phyloP scores from a whole-genome alignment of 2,888 invertebrate species.

The Caenorhabditis sp. region DNA sequence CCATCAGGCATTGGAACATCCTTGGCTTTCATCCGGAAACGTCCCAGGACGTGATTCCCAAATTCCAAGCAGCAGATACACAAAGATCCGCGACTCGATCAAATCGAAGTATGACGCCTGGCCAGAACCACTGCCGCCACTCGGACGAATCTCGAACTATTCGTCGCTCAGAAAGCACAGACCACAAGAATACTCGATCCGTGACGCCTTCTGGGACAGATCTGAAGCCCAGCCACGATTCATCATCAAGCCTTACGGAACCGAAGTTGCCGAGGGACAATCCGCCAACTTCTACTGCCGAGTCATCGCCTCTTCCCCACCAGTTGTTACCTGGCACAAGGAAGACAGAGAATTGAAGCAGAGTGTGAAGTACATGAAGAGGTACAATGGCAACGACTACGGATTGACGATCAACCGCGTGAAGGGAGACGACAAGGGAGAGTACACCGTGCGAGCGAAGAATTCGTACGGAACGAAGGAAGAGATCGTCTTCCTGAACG shows the following conservation, averaged over 20 bases:
- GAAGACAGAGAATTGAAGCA: conserved; percentile 93
- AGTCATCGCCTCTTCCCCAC: conserved; percentile 92
- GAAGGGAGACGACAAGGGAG: conserved; percentile 84
- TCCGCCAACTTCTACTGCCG: conserved; percentile 97
- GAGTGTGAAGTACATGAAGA: conserved; percentile 99
- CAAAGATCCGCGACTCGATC: conserved; percentile 90
- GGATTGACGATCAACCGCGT: conserved; percentile 97
- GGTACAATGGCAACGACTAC: conserved; percentile 95
- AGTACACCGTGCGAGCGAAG: conserved; percentile 86
- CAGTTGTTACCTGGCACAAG: conserved; percentile 95
- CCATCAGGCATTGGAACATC: conserved; percentile 94
- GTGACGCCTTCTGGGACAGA: conserved; percentile 85
- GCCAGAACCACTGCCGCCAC: conserved; percentile 87
- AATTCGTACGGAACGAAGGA: conserved; percentile 96
- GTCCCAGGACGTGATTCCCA: conserved; percentile 80
- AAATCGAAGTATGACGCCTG: conserved; percentile 83
- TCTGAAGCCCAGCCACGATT: conserved; percentile 96
- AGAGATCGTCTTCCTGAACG: conserved; percentile 95
- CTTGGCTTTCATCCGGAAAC: conserved; percentile 87
- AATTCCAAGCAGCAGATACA: conserved; percentile 90
- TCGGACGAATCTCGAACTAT: conserved; percentile 97
- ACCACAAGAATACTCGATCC: conserved; percentile 92
- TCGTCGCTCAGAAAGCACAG: conserved; percentile 94
- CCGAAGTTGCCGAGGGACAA: conserved; percentile 86
- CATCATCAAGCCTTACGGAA: conserved; percentile 96